phyloP scores from a whole-genome alignment of 2,113 vertebrate species.

The Rutilus rutilus region DNA sequence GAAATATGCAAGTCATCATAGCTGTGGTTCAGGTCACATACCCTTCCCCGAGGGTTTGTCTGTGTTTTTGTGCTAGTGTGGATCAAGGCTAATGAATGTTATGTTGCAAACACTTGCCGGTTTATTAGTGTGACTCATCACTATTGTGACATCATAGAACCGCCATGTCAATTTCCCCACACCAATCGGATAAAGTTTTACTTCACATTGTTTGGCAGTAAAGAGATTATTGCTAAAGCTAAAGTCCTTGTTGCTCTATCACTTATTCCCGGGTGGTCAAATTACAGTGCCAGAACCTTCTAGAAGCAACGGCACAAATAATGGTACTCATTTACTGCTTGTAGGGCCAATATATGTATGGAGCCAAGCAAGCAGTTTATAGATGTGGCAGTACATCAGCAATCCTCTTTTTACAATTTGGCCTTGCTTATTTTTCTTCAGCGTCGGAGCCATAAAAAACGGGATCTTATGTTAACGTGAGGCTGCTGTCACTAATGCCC shows the following conservation, averaged over 20 bases:
- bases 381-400: slow-evolving; percentile 13
- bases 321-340: neutral
- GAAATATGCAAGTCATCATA: slow-evolving; percentile 15
- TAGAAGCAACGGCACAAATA: slow-evolving; percentile 8
- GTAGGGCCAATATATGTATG: neutral
- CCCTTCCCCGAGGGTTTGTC: neutral
- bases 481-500: neutral
- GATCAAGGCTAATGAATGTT: neutral
- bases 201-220: neutral
- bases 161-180: neutral
- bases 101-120: neutral
- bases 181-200: neutral
- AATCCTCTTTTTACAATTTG: neutral
- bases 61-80: neutral
- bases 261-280: neutral
- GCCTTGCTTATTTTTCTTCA: neutral
- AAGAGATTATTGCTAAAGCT: neutral
- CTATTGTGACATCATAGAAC: neutral
- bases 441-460: neutral
- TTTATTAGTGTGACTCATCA: neutral
- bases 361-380: neutral
- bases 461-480: neutral
- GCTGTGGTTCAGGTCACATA: slow-evolving; percentile 2
- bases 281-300: slow-evolving; percentile 3
- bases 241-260: neutral